Conservation (phyloP, 2,888 invertebrate species). For the Caenorhabditis japonica region DNA sequence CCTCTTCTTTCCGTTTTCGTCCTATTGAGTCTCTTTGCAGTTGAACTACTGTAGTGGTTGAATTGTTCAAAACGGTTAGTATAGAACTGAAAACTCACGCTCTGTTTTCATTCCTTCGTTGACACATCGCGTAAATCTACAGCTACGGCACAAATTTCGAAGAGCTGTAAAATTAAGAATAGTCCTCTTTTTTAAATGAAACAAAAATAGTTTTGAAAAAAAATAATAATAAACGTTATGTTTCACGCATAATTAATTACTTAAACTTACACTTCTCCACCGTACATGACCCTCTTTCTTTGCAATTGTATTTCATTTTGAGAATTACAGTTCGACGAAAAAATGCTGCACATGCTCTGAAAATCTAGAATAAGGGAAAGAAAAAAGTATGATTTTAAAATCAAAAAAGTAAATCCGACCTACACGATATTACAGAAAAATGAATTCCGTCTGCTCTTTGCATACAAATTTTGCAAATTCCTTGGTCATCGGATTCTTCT, state of each 20-base stretch:
- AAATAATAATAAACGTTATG: conserved; percentile 17
- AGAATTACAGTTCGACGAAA: conserved; percentile 74
- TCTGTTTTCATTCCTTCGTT: conserved; percentile 70
- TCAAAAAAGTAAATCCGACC: conserved; percentile 14
- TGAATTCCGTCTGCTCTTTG: conserved; percentile 46
- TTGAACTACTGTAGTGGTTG: conserved; percentile 67
- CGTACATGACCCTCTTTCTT: conserved; percentile 60
- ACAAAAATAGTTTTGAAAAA: conserved; percentile 1
- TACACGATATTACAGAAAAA: conserved; percentile 39
- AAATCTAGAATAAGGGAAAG: conserved; percentile 3
- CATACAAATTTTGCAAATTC: conserved; percentile 30
- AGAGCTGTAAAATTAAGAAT: conserved; percentile 71
- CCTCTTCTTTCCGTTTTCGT: conserved; percentile 30
- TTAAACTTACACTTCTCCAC: conserved; percentile 69
- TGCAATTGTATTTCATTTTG: conserved; percentile 68
- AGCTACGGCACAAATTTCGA: conserved; percentile 73
- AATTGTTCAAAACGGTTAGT: background rate
- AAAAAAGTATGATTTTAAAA: no score
- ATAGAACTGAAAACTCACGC: conserved; percentile 43
- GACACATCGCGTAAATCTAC: conserved; percentile 70
- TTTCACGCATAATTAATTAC: no score
- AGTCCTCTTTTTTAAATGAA: conserved; percentile 2
- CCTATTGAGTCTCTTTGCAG: conserved; percentile 69
- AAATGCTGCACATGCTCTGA: conserved; percentile 70
- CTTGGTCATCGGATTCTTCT: conserved; percentile 10